phyloP scores from a whole-genome alignment of 2,113 vertebrate species.

The Castor canadensis region DNA sequence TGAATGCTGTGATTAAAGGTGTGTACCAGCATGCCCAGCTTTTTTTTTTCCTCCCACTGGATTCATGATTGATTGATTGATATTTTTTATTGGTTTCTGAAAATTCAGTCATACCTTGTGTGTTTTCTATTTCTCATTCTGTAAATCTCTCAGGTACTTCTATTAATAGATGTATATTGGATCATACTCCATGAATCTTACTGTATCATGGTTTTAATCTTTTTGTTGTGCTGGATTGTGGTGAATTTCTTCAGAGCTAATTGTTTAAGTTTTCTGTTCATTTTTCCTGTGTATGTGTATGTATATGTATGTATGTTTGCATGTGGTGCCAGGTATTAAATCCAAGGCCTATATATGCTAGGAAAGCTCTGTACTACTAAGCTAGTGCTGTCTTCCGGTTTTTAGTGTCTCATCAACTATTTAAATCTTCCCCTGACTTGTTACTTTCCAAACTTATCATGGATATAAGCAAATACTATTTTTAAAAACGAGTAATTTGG shows the following conservation, averaged over 20 bases:
- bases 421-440: not conserved
- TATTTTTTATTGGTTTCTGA: constrained; percentile 17
- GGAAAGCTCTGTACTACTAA: not conserved
- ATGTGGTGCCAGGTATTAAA: not conserved
- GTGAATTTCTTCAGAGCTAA: not conserved
- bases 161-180: not conserved
- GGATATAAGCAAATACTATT: not conserved
- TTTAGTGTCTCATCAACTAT: constrained; percentile 7
- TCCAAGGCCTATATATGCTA: not conserved
- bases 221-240: not conserved
- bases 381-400: not conserved
- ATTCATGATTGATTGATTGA: not conserved
- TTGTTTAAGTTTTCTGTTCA: not conserved
- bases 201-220: not conserved
- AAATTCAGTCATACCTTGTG: not conserved
- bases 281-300: not conserved
- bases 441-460: not conserved
- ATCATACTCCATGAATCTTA: not conserved
- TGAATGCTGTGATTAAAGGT: too few species aligned
- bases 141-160: not conserved
- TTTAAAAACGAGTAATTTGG: constrained; percentile 3
- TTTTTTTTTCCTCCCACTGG: not conserved
- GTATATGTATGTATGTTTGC: too few species aligned
- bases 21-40: too few species aligned
- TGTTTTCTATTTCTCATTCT: not conserved